These are phyloP conservation scores for Cheirogaleus major DNA, from an alignment of 2,797 vertebrate species.

Conservation along the genomic window DNA sequence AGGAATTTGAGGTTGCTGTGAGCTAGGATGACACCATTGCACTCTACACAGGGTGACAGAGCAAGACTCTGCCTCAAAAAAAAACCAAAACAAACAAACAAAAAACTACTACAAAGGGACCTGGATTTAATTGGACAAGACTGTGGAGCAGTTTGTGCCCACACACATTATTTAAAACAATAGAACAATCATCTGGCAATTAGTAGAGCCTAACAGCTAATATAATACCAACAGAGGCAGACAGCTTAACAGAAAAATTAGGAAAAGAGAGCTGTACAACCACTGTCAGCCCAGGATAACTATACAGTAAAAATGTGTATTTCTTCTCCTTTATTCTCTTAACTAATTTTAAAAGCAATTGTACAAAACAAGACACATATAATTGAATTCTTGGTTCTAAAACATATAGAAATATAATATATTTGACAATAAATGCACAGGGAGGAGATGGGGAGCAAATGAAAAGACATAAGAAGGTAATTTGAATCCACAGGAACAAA, in stretches of 20 bases:
- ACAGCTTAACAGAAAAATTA: background rate
- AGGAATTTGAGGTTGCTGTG: too few relatives aligned
- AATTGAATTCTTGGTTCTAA: background rate
- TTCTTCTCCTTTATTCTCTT: background rate
- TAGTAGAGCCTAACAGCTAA: background rate
- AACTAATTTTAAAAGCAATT: background rate
- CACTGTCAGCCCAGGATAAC: background rate
- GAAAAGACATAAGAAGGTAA: background rate
- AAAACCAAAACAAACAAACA: too few relatives aligned
- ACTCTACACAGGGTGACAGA: background rate
- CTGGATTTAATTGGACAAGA: slow-evolving; percentile 5
- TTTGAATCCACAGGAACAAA: background rate
- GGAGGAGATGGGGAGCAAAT: background rate
- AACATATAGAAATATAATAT: background rate
- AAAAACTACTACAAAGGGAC: background rate
- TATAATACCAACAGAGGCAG: background rate
- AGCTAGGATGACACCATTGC: too few relatives aligned
- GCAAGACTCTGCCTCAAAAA: background rate
- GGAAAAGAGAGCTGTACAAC: background rate
- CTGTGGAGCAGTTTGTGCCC: background rate
- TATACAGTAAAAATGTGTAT: background rate
- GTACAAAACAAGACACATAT: background rate
- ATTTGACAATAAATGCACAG: background rate
- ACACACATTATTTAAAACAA: slow-evolving; percentile 1
- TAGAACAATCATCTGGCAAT: slow-evolving; percentile 29